Conservation (phyloP, 1,140 invertebrate genomes). For the Pteromalus puparum region DNA sequence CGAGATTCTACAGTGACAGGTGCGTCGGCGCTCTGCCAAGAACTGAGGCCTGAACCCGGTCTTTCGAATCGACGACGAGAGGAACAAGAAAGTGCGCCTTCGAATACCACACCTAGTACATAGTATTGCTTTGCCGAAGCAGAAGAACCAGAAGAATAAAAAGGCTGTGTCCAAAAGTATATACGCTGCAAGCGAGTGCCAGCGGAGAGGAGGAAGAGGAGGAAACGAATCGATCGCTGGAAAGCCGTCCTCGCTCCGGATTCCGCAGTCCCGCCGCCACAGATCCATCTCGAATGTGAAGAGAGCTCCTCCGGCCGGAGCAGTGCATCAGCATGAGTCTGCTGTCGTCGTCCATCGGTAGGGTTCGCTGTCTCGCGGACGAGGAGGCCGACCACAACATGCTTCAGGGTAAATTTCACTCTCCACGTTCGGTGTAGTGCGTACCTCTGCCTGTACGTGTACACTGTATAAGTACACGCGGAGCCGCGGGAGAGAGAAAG, state of each 20-base stretch:
- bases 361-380: slow-evolving; percentile 67
- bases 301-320: background rate
- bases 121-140: no score
- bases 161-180: no score
- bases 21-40: background rate
- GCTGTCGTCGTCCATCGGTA: slow-evolving; percentile 62
- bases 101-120: no score
- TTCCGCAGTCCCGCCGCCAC: background rate
- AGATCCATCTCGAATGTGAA: background rate
- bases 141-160: background rate
- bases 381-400: slow-evolving; percentile 71
- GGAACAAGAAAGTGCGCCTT: no score
- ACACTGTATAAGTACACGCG: no score
- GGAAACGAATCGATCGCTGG: slow-evolving; percentile 28
- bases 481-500: background rate
- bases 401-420: slow-evolving; percentile 71
- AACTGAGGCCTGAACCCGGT: no score
- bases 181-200: no score
- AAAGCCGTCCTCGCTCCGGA: background rate
- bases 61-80: no score
- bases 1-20: background rate
- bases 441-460: no score
- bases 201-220: background rate
- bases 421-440: background rate
- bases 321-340: slow-evolving; percentile 57